phyloP scores from a whole-genome alignment of 2,797 vertebrate genomes.

The Gallinago nigripennis region DNA sequence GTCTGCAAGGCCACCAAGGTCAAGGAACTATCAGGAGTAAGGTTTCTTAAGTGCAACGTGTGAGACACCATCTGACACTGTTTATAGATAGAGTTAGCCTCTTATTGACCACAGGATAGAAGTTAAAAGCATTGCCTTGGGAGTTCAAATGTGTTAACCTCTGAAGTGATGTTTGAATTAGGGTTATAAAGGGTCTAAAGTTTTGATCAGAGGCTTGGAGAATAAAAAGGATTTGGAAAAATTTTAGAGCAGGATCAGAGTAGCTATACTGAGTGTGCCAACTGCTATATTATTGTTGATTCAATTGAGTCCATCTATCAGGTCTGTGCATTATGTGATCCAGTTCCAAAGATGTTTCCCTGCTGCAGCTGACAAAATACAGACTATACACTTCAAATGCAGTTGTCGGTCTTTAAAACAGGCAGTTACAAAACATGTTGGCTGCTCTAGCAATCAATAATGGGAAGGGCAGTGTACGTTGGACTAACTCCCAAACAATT shows the following conservation, averaged over 20 bases:
- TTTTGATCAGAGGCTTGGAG: constrained; percentile 71
- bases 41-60: constrained; percentile 86
- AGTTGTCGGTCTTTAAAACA: constrained; percentile 55
- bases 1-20: constrained; percentile 76
- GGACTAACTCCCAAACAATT: constrained; percentile 69
- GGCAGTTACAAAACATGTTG: constrained; percentile 63
- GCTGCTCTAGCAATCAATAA: constrained; percentile 62
- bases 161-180: constrained; percentile 81
- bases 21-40: constrained; percentile 81
- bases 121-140: constrained; percentile 83
- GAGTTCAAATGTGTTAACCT: constrained; percentile 82
- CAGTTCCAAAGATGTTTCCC: constrained; percentile 61
- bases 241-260: constrained; percentile 64
- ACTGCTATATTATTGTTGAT: constrained; percentile 66
- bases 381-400: constrained; percentile 65
- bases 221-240: constrained; percentile 52
- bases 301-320: constrained; percentile 70
- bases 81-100: constrained; percentile 81
- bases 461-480: constrained; percentile 65
- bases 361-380: constrained; percentile 71
- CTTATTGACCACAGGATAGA: constrained; percentile 80
- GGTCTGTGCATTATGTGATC: constrained; percentile 60
- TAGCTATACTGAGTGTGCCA: constrained; percentile 67
- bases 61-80: constrained; percentile 85
- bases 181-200: constrained; percentile 71